A percentile compares a stretch with the other conserved stretches of the same genome.
phyloP scores from a whole-genome alignment of 1,140 invertebrate species.

The Dendrolimus kikuchii region DNA sequence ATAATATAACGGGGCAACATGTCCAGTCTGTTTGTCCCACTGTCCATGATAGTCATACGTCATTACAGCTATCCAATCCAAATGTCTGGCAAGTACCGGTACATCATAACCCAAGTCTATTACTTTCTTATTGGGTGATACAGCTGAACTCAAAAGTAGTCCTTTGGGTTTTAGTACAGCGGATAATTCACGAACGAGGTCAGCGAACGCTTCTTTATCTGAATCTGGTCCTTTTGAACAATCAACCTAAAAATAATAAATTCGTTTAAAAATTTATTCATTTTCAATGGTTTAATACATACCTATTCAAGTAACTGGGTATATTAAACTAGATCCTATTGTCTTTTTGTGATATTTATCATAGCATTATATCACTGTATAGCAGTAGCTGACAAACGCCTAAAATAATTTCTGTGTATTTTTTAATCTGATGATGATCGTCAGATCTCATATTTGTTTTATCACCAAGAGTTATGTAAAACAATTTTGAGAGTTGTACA shows the following conservation, averaged over 20 bases:
- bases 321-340: no score
- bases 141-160: slow-evolving; percentile 85
- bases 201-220: slow-evolving; percentile 85
- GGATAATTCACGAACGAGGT: slow-evolving; percentile 82
- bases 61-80: slow-evolving; percentile 94
- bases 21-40: slow-evolving; percentile 93
- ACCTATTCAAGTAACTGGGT: background rate
- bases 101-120: slow-evolving; percentile 91
- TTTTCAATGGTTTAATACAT: background rate
- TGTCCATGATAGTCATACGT: slow-evolving; percentile 92
- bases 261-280: background rate
- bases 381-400: no score
- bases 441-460: no score
- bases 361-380: no score
- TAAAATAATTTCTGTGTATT: no score
- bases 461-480: no score
- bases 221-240: slow-evolving; percentile 87
- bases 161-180: slow-evolving; percentile 82
- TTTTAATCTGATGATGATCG: no score
- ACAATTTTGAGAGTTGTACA: no score
- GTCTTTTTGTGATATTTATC: no score
- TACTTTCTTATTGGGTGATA: slow-evolving; percentile 90
- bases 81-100: slow-evolving; percentile 76
- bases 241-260: slow-evolving; percentile 73
- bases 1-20: slow-evolving; percentile 87